These are phyloP conservation scores for Periophthalmus magnuspinnatus DNA, from an alignment of 2,797 vertebrate species.

Conservation along the genomic window DNA sequence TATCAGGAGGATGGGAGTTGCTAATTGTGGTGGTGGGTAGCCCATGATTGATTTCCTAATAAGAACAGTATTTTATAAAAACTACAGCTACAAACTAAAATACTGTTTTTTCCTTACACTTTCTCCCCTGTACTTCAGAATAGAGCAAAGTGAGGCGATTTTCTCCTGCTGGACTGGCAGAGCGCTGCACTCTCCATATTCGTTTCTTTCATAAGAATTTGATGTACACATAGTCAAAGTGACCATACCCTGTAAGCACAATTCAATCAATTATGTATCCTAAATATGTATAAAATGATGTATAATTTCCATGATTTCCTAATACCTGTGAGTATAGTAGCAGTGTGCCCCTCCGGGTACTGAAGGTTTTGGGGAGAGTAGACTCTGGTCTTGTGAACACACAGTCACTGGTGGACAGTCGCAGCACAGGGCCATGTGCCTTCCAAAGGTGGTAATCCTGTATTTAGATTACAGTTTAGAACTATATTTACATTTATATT, in stretches of 20 bases:
- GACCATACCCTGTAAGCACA: constrained; percentile 68
- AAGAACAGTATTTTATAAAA: background rate
- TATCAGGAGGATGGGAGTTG: constrained; percentile 3
- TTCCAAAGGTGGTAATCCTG: constrained; percentile 86
- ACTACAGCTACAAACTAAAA: background rate
- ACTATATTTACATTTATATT: background rate
- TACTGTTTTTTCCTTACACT: background rate
- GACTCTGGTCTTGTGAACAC: constrained; percentile 42
- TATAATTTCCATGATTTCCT: background rate
- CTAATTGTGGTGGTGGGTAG: constrained; percentile 3
- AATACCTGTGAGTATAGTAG: constrained; percentile 75
- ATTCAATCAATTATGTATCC: background rate
- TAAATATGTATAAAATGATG: background rate
- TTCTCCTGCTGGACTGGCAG: constrained; percentile 45
- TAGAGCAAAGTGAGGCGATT: constrained; percentile 65
- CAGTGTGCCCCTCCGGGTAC: constrained; percentile 75
- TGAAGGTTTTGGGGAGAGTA: constrained; percentile 80
- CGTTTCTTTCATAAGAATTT: constrained; percentile 44
- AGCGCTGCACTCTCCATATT: background rate
- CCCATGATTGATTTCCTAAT: constrained; percentile 7
- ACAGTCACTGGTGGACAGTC: constrained; percentile 53
- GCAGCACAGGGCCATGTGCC: constrained; percentile 64
- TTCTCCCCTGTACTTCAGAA: constrained; percentile 73
- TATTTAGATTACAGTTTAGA: background rate
- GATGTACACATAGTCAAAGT: constrained; percentile 34